phyloP scores from a whole-genome alignment of 1,140 invertebrate genomes.

The Choristoneura fumiferana region DNA sequence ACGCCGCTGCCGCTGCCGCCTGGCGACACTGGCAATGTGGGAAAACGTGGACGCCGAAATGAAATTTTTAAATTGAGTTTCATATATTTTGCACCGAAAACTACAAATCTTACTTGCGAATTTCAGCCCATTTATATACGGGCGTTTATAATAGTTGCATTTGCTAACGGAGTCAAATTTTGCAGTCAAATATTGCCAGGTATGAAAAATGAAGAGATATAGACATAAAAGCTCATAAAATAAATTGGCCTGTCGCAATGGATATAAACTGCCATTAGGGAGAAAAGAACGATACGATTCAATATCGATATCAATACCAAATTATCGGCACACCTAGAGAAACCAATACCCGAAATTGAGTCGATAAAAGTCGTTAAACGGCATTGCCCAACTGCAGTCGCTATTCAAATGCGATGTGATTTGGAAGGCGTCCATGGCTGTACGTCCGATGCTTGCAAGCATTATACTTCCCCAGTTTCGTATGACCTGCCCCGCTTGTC shows the following conservation, averaged over 20 bases:
- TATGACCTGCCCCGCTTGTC: slow-evolving; percentile 28
- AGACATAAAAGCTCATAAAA: too few relatives aligned
- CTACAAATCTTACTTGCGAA: background rate
- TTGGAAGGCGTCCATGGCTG: slow-evolving; percentile 53
- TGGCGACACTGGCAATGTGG: background rate
- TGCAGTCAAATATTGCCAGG: too few relatives aligned
- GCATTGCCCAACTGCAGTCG: slow-evolving; percentile 46
- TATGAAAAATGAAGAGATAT: too few relatives aligned
- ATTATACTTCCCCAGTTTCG: slow-evolving; percentile 41
- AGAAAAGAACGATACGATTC: slow-evolving; percentile 18
- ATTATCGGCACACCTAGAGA: slow-evolving; percentile 25
- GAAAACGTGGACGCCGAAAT: slow-evolving; percentile 1
- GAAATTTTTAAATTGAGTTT: slow-evolving; percentile 17
- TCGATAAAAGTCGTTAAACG: slow-evolving; percentile 44
- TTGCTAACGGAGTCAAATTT: too few relatives aligned
- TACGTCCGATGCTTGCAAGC: slow-evolving; percentile 34
- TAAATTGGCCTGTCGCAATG: too few relatives aligned
- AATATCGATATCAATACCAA: slow-evolving; percentile 27
- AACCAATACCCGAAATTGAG: slow-evolving; percentile 24
- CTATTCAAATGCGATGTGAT: slow-evolving; percentile 59
- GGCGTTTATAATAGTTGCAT: too few relatives aligned
- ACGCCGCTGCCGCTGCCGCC: too few relatives aligned
- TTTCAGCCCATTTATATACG: too few relatives aligned
- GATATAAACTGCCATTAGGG: background rate
- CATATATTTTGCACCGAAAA: background rate